phyloP scores from a whole-genome alignment of 2,797 vertebrate genomes.

The Acestrorhynchus altus region DNA sequence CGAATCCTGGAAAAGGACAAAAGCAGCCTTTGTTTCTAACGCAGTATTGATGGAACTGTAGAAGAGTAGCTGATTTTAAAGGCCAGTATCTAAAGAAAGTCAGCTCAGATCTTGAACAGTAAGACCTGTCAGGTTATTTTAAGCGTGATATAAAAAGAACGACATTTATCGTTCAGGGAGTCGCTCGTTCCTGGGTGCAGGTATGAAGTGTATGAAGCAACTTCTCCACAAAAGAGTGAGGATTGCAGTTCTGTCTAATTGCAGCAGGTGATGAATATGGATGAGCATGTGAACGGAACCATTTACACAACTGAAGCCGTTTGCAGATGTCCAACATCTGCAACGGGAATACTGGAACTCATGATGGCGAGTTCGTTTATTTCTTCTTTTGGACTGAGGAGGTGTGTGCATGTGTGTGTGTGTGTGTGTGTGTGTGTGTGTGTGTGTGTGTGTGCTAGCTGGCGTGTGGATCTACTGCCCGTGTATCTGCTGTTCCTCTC shows the following conservation, averaged over 20 bases:
- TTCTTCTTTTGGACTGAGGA: slow-evolving; percentile 18
- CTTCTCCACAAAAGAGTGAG: slow-evolving; percentile 14
- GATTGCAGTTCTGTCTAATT: slow-evolving; percentile 47
- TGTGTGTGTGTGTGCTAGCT: neutral
- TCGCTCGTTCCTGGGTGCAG: neutral
- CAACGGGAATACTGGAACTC: slow-evolving; percentile 50
- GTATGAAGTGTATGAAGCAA: slow-evolving; percentile 18
- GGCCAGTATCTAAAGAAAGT: neutral
- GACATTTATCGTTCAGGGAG: neutral
- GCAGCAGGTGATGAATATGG: slow-evolving; percentile 57
- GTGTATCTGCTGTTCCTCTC: slow-evolving; percentile 23
- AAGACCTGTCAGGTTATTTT: neutral
- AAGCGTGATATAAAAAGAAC: neutral
- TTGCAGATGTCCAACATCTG: slow-evolving; percentile 58
- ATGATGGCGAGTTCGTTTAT: slow-evolving; percentile 20
- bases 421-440: slow-evolving; percentile 1
- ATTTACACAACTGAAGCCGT: slow-evolving; percentile 52
- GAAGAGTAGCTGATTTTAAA: neutral
- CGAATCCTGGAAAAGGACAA: neutral
- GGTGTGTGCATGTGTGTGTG: slow-evolving; percentile 18
- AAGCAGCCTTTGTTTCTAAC: neutral
- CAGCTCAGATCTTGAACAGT: neutral
- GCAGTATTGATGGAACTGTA: neutral
- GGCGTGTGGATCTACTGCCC: slow-evolving; percentile 23
- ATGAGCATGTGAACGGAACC: slow-evolving; percentile 50